Evolutionary conservation across 2,888 invertebrate species (phyloP).

Genomic region (Odontocerum albicorne): DNA sequence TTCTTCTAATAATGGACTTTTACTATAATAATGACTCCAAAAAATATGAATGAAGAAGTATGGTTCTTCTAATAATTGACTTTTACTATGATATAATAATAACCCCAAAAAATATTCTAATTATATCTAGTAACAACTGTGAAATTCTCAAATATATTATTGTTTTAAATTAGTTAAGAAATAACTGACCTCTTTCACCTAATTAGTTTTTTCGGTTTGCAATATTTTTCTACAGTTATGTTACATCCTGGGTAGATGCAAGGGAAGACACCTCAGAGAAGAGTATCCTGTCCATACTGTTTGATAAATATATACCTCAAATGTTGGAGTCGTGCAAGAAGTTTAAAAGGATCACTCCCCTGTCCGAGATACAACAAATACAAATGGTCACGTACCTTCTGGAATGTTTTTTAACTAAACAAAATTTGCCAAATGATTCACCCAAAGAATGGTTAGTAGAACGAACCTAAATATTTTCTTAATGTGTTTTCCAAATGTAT

Average conservation of each 20-base stretch:
- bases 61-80: too few relatives aligned
- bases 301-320: slow-evolving; percentile 90
- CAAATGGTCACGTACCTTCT: slow-evolving; percentile 85
- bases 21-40: too few relatives aligned
- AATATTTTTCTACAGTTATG: slow-evolving; percentile 59
- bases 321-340: slow-evolving; percentile 75
- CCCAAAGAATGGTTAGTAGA: slow-evolving; percentile 79
- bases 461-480: neutral
- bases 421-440: slow-evolving; percentile 82
- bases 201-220: neutral
- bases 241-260: slow-evolving; percentile 86
- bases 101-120: too few relatives aligned
- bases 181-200: neutral
- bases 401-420: slow-evolving; percentile 79
- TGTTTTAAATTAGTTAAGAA: too few relatives aligned
- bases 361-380: slow-evolving; percentile 87
- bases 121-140: too few relatives aligned
- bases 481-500: too few relatives aligned
- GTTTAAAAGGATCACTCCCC: slow-evolving; percentile 88
- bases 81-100: too few relatives aligned
- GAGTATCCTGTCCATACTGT: slow-evolving; percentile 80
- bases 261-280: slow-evolving; percentile 72
- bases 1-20: too few relatives aligned
- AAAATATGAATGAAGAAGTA: too few relatives aligned
- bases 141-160: too few relatives aligned